A percentile compares a stretch with the other conserved stretches of the same genome.
Conservation (phyloP, 2,113 vertebrate genomes). For the Rhinolophus ferrumequinum region DNA sequence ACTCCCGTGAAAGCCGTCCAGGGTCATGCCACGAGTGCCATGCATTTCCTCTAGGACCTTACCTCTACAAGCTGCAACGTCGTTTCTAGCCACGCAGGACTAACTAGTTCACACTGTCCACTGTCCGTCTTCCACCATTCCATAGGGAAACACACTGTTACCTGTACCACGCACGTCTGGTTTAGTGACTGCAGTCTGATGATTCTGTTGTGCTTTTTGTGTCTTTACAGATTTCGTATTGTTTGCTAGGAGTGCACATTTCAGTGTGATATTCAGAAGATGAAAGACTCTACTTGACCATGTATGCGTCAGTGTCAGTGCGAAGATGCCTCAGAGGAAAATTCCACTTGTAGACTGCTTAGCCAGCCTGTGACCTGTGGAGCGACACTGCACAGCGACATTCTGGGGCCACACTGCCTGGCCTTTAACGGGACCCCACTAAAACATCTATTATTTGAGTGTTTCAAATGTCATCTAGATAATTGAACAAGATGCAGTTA, state of each 20-base stretch:
- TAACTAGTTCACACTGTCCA: rapidly evolving
- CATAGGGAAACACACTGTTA: too few relatives aligned
- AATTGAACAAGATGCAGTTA: not conserved
- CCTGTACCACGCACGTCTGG: rapidly evolving
- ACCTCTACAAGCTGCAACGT: rapidly evolving
- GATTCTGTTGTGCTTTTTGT: not conserved
- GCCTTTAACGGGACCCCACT: not conserved
- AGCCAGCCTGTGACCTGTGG: not conserved
- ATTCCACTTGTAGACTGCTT: not conserved
- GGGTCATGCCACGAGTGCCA: not conserved
- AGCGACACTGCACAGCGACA: not conserved
- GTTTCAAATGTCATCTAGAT: not conserved
- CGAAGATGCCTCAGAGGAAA: not conserved
- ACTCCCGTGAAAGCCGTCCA: rapidly evolving
- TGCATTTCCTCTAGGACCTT: not conserved
- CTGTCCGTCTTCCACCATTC: rapidly evolving
- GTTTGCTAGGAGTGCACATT: not conserved
- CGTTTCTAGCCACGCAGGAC: not conserved
- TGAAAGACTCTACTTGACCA: not conserved
- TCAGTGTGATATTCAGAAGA: not conserved
- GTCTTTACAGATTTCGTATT: not conserved
- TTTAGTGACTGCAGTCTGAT: not conserved
- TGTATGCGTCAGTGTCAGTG: not conserved
- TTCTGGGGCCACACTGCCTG: rapidly evolving
- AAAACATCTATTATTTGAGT: not conserved